These are phyloP conservation scores for Nyctibius bracteatus DNA, from an alignment of 2,113 vertebrate species.

Conservation along the genomic window DNA sequence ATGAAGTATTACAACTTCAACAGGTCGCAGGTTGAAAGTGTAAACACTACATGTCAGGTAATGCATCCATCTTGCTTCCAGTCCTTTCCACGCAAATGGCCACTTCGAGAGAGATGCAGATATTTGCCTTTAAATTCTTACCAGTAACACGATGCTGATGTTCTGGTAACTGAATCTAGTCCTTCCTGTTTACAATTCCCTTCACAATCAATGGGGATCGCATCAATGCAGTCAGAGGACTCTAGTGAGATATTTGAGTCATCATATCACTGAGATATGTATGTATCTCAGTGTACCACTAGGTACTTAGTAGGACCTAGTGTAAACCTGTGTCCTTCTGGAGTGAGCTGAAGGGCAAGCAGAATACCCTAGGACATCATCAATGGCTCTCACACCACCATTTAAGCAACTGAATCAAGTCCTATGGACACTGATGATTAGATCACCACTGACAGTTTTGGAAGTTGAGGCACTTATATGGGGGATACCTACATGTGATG, in stretches of 20 bases:
- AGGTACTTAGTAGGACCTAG: no score
- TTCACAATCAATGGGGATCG: not conserved
- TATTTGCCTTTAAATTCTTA: not conserved
- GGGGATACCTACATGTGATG: not conserved
- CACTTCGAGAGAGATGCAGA: not conserved
- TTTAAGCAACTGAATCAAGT: not conserved
- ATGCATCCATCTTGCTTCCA: not conserved
- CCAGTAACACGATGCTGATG: no score
- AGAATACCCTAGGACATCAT: not conserved
- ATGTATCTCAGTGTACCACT: no score
- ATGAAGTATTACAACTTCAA: not conserved
- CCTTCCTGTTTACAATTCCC: accelerated
- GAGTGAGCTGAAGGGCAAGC: not conserved
- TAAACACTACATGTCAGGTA: not conserved
- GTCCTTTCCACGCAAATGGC: not conserved
- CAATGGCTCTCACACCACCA: not conserved
- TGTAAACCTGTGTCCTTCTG: not conserved
- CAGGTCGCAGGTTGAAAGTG: not conserved
- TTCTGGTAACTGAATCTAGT: not conserved
- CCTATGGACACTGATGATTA: not conserved
- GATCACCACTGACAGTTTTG: not conserved
- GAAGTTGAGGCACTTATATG: not conserved
- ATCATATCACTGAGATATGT: no score
- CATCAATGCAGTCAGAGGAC: not conserved
- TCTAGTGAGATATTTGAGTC: not conserved